A percentile compares a stretch with the other conserved stretches of the same genome.
phyloP scores from a whole-genome alignment of 2,888 invertebrate genomes.

The Barypeithes pellucidus region DNA sequence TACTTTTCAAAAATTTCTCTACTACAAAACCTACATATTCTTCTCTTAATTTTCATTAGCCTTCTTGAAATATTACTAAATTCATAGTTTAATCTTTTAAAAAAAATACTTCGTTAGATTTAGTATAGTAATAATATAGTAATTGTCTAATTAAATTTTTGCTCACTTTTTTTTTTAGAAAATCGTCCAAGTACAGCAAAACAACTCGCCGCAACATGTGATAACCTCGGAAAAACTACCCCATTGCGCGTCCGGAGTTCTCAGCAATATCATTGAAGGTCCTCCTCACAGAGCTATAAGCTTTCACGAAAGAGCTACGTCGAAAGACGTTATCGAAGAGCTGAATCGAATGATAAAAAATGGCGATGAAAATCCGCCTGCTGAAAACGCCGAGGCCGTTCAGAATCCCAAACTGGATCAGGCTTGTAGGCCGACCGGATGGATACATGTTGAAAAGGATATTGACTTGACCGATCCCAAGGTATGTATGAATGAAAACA shows the following conservation, averaged over 20 bases:
- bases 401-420: constrained; percentile 73
- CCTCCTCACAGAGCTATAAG: constrained; percentile 76
- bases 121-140: too few species aligned
- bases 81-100: too few species aligned
- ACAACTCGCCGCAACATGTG: constrained; percentile 61
- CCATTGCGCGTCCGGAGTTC: constrained; percentile 65
- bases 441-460: constrained; percentile 86
- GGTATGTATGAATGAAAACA: constrained; percentile 72
- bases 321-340: constrained; percentile 85
- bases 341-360: constrained; percentile 78
- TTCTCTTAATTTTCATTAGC: too few species aligned
- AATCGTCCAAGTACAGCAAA: constrained; percentile 46
- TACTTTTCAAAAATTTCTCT: too few species aligned
- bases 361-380: constrained; percentile 70
- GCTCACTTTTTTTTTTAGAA: constrained; percentile 47
- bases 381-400: constrained; percentile 55
- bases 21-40: too few species aligned
- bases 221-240: constrained; percentile 69
- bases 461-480: constrained; percentile 86
- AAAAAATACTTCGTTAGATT: too few species aligned
- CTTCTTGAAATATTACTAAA: too few species aligned
- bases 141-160: too few species aligned
- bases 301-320: constrained; percentile 83
- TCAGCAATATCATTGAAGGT: constrained; percentile 71
- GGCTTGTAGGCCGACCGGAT: constrained; percentile 82